Conservation (phyloP, 2,113 vertebrate species). For the Nesogale talazaci region DNA sequence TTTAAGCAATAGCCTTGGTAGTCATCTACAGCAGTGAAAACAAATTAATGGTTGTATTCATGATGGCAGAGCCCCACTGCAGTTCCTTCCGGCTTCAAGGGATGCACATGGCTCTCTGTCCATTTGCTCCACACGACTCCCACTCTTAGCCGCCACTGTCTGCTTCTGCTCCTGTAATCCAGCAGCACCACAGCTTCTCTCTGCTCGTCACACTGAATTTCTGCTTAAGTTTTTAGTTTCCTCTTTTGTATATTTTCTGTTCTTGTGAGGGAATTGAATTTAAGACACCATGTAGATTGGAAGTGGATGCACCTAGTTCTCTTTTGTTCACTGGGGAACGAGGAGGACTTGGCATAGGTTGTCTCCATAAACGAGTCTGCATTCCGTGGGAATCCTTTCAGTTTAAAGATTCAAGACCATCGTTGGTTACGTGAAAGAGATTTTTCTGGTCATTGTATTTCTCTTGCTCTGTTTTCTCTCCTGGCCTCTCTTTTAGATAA, state of each 20-base stretch:
- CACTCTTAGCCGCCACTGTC: no score
- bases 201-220: not conserved
- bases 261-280: not conserved
- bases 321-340: not conserved
- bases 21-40: not conserved
- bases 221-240: not conserved
- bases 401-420: not conserved
- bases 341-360: not conserved
- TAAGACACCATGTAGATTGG: not conserved
- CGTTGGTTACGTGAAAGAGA: not conserved
- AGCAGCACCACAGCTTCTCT: not conserved
- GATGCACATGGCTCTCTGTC: not conserved
- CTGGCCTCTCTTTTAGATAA: not conserved
- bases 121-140: not conserved
- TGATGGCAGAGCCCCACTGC: not conserved
- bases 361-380: not conserved
- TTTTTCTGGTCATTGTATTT: constrained; percentile 12
- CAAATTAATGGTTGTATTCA: not conserved
- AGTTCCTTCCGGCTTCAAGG: not conserved
- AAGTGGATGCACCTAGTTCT: not conserved
- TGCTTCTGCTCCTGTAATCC: not conserved
- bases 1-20: not conserved
- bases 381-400: not conserved
- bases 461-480: not conserved
- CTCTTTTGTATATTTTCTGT: not conserved